Base-by-base conservation (phyloP, 1,140 invertebrate species). In the Laodelphax striatellus region DNA sequence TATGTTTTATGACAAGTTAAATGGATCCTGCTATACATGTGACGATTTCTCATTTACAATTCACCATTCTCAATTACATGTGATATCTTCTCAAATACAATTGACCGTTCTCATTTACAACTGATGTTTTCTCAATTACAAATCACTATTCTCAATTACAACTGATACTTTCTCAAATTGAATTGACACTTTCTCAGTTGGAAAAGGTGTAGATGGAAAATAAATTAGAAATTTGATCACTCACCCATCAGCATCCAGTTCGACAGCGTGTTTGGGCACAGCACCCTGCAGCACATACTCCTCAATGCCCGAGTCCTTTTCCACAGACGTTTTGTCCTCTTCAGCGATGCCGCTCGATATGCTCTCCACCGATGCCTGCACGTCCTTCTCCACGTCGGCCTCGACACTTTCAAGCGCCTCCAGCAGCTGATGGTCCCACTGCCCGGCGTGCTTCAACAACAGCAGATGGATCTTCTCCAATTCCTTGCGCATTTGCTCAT, bases 401-500 rank as follows among this genome's bases (percentile, higher is more conserved):
- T 38, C 34, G 22, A 73, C 73, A 57, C 71, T 67, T 58, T 70
- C 70, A 38, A 77, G 60, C 13, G 75, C 73, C 65, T 77, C 75
- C 43, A 76, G 69, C 13, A 77, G 70, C 57, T 76, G 73, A 58
- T 70, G 63, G 55, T 70, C 69, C 67, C 68, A 70, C 57, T 70
- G 67, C 11, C 67, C 69, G 9, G 82, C 82, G 69, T 86, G 82
- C 70, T 86, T 85, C 62, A 85, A 70, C 55, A 86, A 70, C 31
- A 85, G 68, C 43, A 82, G 73, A 65, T 85, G 83, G 55, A 86
- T 79, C 65, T 84, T 85, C 65, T 90, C 87, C 64, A 90, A 80
- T 75, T 91, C 88, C 69, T 87, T 89, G 67, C 86, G 85, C 5
- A 90, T 72, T 66, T 87, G 85, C n/a, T 86, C 85, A 66, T 91